Conservation (phyloP, 1,140 invertebrate genomes). For the Drosophila nannoptera region DNA sequence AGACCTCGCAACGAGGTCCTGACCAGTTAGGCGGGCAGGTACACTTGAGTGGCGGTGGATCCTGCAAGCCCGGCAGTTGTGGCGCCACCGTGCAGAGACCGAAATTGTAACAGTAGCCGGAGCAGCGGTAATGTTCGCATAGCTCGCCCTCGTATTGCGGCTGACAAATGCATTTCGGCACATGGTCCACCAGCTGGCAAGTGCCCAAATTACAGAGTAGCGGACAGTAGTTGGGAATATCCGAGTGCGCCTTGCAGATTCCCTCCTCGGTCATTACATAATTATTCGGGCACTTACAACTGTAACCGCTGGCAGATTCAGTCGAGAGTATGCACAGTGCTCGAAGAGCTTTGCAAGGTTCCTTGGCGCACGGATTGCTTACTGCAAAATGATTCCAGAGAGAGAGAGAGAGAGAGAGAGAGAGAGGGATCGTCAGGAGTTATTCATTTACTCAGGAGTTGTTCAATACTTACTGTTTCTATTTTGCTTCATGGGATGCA, state of each 20-base stretch:
- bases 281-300: slow-evolving; percentile 86
- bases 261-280: slow-evolving; percentile 73
- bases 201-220: slow-evolving; percentile 80
- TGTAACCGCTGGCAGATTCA: slow-evolving; percentile 69
- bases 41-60: slow-evolving; percentile 80
- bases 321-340: slow-evolving; percentile 82
- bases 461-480: slow-evolving; percentile 78
- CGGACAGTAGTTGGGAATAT: slow-evolving; percentile 77
- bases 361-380: slow-evolving; percentile 79
- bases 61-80: slow-evolving; percentile 56
- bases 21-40: slow-evolving; percentile 84
- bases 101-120: slow-evolving; percentile 83
- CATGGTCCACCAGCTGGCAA: slow-evolving; percentile 80
- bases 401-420: neutral
- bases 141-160: slow-evolving; percentile 82
- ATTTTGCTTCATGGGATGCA: slow-evolving; percentile 84
- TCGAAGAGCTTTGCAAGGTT: slow-evolving; percentile 81
- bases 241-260: slow-evolving; percentile 61
- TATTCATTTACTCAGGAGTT: neutral
- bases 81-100: slow-evolving; percentile 81
- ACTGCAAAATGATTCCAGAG: slow-evolving; percentile 49
- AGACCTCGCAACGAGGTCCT: slow-evolving; percentile 84
- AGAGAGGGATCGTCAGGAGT: neutral
- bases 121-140: slow-evolving; percentile 84
- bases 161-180: slow-evolving; percentile 82